These are phyloP conservation scores for Rhizomys pruinosus DNA, from an alignment of 2,113 vertebrate genomes.

Conservation along the genomic window DNA sequence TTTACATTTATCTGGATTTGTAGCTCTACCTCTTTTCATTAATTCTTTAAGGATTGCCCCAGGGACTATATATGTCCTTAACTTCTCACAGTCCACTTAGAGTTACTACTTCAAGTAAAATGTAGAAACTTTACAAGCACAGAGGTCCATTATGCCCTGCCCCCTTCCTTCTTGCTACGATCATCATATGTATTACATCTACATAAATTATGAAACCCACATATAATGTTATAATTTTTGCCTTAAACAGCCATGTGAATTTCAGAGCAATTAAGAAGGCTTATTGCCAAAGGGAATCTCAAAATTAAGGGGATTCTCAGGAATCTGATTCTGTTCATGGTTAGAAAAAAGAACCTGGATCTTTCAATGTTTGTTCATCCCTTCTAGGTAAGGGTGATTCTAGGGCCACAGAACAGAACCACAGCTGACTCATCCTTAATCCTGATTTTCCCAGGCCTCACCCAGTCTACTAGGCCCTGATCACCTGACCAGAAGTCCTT, in stretches of 20 bases:
- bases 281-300: constrained; percentile 68
- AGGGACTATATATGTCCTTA: constrained; percentile 70
- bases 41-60: constrained; percentile 74
- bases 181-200: constrained; percentile 80
- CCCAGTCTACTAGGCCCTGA: not conserved
- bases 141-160: constrained; percentile 46
- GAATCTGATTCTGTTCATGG: constrained; percentile 45
- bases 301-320: constrained; percentile 57
- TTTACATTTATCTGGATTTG: constrained; percentile 76
- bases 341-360: constrained; percentile 11
- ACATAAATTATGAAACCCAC: constrained; percentile 78
- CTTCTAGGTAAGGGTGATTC: constrained; percentile 39
- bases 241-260: constrained; percentile 69
- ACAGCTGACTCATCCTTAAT: constrained; percentile 9
- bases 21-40: constrained; percentile 74
- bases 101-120: constrained; percentile 75
- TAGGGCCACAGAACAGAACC: not conserved
- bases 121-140: constrained; percentile 55
- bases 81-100: constrained; percentile 74
- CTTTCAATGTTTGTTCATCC: not conserved
- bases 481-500: constrained; percentile 33
- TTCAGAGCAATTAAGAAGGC: constrained; percentile 72
- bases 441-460: not conserved
- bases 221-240: constrained; percentile 72
- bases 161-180: constrained; percentile 59